Evolutionary conservation across 2,797 vertebrate genomes (phyloP).

Genomic region (Anniella stebbinsi): DNA sequence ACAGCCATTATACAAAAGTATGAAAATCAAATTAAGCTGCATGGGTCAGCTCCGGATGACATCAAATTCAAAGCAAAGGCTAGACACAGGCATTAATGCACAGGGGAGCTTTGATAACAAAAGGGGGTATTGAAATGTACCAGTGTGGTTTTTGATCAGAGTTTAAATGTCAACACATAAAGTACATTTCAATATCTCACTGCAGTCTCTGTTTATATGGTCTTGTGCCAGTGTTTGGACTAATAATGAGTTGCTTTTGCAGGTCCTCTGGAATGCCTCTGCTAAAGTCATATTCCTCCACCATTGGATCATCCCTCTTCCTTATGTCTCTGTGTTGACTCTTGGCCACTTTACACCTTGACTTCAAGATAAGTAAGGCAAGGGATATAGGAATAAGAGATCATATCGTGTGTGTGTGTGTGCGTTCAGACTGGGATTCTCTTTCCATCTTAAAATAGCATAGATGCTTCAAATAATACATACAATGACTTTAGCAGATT

Average conservation of each 20-base stretch:
- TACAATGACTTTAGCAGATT: conserved; percentile 20
- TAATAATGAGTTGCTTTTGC: conserved; percentile 63
- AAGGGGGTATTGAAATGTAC: conserved; percentile 64
- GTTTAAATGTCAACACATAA: conserved; percentile 63
- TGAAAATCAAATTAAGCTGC: conserved; percentile 19
- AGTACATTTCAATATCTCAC: conserved; percentile 61
- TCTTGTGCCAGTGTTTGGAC: conserved; percentile 59
- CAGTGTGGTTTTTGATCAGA: conserved; percentile 56
- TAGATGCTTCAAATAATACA: neutral
- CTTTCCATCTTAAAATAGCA: conserved; percentile 31
- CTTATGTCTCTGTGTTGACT: neutral
- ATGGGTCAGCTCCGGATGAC: conserved; percentile 46
- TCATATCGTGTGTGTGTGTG: neutral
- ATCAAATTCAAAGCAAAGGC: conserved; percentile 64
- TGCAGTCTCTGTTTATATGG: conserved; percentile 61
- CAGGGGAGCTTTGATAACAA: conserved; percentile 58
- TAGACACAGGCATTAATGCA: conserved; percentile 50
- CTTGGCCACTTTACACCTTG: neutral
- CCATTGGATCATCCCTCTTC: neutral
- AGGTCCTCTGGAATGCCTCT: conserved; percentile 40
- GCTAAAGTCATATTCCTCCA: conserved; percentile 33
- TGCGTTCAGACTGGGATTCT: no score
- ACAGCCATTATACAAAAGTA: conserved; percentile 29
- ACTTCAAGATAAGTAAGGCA: neutral
- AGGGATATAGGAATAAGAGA: neutral